Evolutionary conservation across 2,113 vertebrate species (phyloP).

Genomic region (Actenoides hombroni): DNA sequence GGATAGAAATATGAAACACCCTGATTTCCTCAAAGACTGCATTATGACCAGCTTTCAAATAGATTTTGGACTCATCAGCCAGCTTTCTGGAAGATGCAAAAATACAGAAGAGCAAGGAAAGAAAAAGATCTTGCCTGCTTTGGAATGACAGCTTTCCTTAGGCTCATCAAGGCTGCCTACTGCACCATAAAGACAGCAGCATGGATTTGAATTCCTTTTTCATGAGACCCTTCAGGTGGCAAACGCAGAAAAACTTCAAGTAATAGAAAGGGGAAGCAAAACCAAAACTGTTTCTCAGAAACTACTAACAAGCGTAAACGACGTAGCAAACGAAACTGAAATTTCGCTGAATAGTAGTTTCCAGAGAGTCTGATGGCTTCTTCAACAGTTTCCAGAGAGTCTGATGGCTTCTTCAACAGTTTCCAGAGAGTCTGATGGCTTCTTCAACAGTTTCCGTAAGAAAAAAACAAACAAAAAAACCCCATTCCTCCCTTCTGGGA

Average conservation of each 20-base stretch:
- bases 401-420: neutral
- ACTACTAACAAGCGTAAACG: neutral
- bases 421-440: neutral
- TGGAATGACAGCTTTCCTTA: neutral
- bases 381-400: neutral
- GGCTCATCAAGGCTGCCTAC: neutral
- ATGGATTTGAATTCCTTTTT: neutral
- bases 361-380: neutral
- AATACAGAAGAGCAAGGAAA: neutral
- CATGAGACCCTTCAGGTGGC: neutral
- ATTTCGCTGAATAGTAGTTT: neutral
- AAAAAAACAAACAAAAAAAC: neutral
- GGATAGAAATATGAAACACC: rapidly evolving
- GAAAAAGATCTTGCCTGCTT: neutral
- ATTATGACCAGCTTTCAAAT: neutral
- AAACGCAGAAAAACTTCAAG: neutral
- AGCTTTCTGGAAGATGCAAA: neutral
- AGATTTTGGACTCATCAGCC: neutral
- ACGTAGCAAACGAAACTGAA: neutral
- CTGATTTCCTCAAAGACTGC: neutral
- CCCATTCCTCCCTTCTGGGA: neutral
- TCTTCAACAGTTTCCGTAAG: neutral
- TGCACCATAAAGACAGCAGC: neutral
- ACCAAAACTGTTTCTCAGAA: neutral
- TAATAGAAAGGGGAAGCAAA: neutral